These are phyloP conservation scores for Leptinotarsa tumamoca DNA, from an alignment of 2,888 invertebrate genomes.

Conservation along the genomic window DNA sequence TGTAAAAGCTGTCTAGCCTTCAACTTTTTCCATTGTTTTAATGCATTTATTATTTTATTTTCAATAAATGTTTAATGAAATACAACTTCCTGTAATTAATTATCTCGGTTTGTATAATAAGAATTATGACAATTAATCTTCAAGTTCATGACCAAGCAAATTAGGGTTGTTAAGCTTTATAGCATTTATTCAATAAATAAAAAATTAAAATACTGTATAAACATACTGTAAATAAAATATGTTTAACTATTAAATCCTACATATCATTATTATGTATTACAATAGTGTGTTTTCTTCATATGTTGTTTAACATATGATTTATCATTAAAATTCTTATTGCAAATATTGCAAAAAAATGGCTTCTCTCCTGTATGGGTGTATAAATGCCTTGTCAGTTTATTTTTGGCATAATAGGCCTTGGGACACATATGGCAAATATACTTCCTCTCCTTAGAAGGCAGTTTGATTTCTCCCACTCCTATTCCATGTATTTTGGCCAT, in stretches of 20 bases:
- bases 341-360: constrained; percentile 55
- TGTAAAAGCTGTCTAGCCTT: too few species aligned
- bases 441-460: constrained; percentile 61
- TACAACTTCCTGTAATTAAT: too few species aligned
- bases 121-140: too few species aligned
- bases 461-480: constrained; percentile 59
- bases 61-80: too few species aligned
- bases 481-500: constrained; percentile 57
- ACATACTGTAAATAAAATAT: constrained; percentile 7
- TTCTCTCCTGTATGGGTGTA: constrained; percentile 57
- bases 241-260: constrained; percentile 4
- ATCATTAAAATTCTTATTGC: constrained; percentile 58
- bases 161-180: background rate
- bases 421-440: constrained; percentile 58
- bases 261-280: constrained; percentile 18
- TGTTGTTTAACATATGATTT: constrained; percentile 59
- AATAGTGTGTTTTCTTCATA: constrained; percentile 53
- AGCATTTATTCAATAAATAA: constrained; percentile 32
- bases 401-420: constrained; percentile 63
- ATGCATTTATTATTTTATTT: too few species aligned
- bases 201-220: constrained; percentile 29
- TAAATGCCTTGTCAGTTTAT: constrained; percentile 57
- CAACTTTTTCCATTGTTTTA: too few species aligned
- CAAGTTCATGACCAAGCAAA: background rate
- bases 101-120: too few species aligned